phyloP scores from a whole-genome alignment of 2,113 vertebrate species.

The Glaucidium brasilianum region DNA sequence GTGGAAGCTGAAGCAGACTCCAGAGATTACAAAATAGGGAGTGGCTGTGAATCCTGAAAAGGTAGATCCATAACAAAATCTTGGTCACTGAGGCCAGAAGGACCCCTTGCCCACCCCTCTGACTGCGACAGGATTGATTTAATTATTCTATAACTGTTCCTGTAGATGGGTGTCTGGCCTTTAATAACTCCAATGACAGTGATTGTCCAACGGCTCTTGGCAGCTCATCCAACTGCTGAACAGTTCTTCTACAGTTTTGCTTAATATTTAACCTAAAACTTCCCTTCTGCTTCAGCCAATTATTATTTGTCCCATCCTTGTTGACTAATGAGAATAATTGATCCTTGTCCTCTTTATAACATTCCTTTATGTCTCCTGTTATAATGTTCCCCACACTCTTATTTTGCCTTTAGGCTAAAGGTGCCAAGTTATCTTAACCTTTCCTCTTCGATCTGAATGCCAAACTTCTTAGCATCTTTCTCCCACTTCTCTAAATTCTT shows the following conservation, averaged over 20 bases:
- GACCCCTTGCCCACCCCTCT: slow-evolving; percentile 43
- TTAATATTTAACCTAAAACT: slow-evolving; percentile 72
- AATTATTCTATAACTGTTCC: slow-evolving; percentile 71
- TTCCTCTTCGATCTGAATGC: slow-evolving; percentile 64
- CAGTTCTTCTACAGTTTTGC: slow-evolving; percentile 60
- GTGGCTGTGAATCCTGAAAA: not conserved
- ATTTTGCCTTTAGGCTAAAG: slow-evolving; percentile 51
- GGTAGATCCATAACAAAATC: not conserved
- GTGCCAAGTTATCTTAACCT: slow-evolving; percentile 73
- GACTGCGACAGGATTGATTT: slow-evolving; percentile 65
- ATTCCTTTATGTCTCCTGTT: slow-evolving; percentile 57
- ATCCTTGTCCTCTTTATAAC: slow-evolving; percentile 65
- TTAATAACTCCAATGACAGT: slow-evolving; percentile 26
- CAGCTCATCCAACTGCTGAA: slow-evolving; percentile 50
- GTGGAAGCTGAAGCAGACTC: not conserved
- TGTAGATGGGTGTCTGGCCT: slow-evolving; percentile 60
- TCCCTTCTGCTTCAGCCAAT: slow-evolving; percentile 65
- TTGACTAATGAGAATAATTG: slow-evolving; percentile 72
- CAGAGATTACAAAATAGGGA: not conserved
- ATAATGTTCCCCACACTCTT: slow-evolving; percentile 1
- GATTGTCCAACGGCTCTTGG: slow-evolving; percentile 52
- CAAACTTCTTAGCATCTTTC: slow-evolving; percentile 48
- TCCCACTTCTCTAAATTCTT: slow-evolving; percentile 42
- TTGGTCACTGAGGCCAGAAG: slow-evolving; percentile 18
- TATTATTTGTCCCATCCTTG: slow-evolving; percentile 61